Conservation (phyloP, 2,797 vertebrate genomes). For the Labeo calbasu region DNA sequence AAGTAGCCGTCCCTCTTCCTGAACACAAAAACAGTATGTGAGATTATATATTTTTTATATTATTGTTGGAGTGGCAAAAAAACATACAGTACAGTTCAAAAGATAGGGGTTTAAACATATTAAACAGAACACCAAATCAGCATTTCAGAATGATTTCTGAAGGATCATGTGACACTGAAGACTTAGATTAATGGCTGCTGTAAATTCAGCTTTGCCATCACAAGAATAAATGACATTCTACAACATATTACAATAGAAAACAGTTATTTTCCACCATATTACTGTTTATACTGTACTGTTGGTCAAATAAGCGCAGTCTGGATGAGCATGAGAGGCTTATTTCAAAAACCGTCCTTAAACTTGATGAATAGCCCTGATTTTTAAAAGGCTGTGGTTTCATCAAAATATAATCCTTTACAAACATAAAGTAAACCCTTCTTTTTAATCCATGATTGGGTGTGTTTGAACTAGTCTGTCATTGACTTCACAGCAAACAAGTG, state of each 20-base stretch:
- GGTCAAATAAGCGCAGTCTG: too few species aligned
- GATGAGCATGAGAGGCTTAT: too few species aligned
- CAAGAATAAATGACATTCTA: neutral
- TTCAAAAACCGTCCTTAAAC: neutral
- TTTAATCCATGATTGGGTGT: neutral
- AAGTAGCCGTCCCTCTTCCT: constrained; percentile 76
- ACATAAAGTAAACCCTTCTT: neutral
- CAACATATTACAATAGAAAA: neutral
- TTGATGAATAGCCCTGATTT: constrained; percentile 1
- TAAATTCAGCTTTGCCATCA: neutral
- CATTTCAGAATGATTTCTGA: neutral
- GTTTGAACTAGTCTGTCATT: neutral
- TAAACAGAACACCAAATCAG: neutral
- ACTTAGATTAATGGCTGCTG: neutral
- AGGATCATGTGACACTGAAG: neutral
- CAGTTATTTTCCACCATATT: too few species aligned
- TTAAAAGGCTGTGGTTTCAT: neutral
- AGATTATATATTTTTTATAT: neutral
- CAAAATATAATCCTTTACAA: neutral
- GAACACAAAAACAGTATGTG: constrained; percentile 39
- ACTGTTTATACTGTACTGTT: too few species aligned
- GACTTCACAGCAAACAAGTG: neutral
- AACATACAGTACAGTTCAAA: neutral
- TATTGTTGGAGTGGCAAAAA: neutral
- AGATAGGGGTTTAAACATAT: neutral